Evolutionary conservation across 37 sponge, comb jelly and placozoan species (phyloP).

Genomic region (Cladorhizidae sp.): DNA sequence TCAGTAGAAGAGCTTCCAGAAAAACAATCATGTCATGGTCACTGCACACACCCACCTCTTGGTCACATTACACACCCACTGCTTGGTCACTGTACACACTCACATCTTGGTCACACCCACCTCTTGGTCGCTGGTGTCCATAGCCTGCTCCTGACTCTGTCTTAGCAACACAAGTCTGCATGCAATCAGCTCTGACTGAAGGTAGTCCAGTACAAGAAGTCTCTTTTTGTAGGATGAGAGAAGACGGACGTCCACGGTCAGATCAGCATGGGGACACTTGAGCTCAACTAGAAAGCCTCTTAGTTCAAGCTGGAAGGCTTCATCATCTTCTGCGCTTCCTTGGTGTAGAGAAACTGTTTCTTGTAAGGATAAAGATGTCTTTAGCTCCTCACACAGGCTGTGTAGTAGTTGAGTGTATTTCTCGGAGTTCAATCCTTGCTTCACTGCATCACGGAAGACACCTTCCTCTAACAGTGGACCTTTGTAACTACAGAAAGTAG

Average conservation of each 20-base stretch:
- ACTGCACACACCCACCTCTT: too few relatives aligned
- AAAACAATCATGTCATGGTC: too few relatives aligned
- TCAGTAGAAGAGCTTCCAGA: too few relatives aligned
- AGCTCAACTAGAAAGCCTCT: constrained; percentile 70
- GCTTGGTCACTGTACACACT: too few relatives aligned
- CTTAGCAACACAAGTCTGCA: constrained; percentile 31
- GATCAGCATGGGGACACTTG: constrained; percentile 40
- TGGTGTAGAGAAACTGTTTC: constrained; percentile 41
- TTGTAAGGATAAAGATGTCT: constrained; percentile 21
- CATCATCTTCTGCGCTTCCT: constrained; percentile 65
- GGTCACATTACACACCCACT: too few relatives aligned
- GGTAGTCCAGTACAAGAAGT: constrained; percentile 46
- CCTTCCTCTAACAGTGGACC: constrained; percentile 49
- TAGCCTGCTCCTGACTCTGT: constrained; percentile 1
- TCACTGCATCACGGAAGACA: constrained; percentile 6
- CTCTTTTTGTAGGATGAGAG: constrained; percentile 11
- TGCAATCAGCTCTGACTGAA: constrained; percentile 69
- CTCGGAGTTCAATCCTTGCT: constrained; percentile 38
- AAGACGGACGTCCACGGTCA: constrained; percentile 18
- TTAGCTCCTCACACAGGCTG: constrained; percentile 45
- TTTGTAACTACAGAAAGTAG: constrained; percentile 29
- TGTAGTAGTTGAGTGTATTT: constrained; percentile 21
- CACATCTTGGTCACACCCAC: too few relatives aligned
- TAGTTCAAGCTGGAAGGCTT: constrained; percentile 74
- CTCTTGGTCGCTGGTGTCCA: background rate